Base-by-base conservation (phyloP, 2,797 vertebrate species). In the Bradypodion pumilum region DNA sequence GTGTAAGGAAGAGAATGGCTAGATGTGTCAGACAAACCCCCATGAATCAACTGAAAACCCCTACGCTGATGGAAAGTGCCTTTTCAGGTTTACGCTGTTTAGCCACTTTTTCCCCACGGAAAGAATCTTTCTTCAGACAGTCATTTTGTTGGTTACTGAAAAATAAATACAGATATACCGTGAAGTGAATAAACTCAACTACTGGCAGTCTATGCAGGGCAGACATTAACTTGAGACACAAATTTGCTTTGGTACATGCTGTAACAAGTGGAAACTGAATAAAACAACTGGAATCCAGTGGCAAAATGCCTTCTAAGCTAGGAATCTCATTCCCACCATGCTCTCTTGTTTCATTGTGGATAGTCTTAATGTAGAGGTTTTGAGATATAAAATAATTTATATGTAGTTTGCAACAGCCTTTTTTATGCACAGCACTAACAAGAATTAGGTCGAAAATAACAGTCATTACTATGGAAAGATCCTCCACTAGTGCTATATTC, bases 61-160 rank as follows among this genome's bases (percentile, higher is more conserved):
- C 92, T 1, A 96, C 96, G 0, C 88, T 95, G 92, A 97, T 97
- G 74, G 95, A 96, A 16, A 97, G 95, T 74, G 95, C 91, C 25
- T 93, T 92, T 87, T 97, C 96, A 0, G 95, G 92, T 70, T 92
- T 94, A 1, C 37, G 91, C 40, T 77, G 21, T 5, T 86, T 86
- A 0, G 1, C 69, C 40, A 63, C 80, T 49, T 88, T 89, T 4
- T 80, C 69, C 73, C 87, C 81, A 1, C 66, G 29, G 3, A 68
- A 0, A 3, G 84, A 12, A 0, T 69, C 75, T 1, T 86, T 93
- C 74, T 84, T 93, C 8, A 5, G 59, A 13, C 0, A 63, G 3
- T 88, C 77, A 0, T 75, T 85, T 86, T 93, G 92, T 0, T 1
- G 90, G 79, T 94, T 95, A 78, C 2, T 3, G 42, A 52, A 85